Percentiles rank a stretch among this genome's conserved stretches.
Conservation (phyloP, 2,797 vertebrate genomes). For the Scomberomorus guttatus region DNA sequence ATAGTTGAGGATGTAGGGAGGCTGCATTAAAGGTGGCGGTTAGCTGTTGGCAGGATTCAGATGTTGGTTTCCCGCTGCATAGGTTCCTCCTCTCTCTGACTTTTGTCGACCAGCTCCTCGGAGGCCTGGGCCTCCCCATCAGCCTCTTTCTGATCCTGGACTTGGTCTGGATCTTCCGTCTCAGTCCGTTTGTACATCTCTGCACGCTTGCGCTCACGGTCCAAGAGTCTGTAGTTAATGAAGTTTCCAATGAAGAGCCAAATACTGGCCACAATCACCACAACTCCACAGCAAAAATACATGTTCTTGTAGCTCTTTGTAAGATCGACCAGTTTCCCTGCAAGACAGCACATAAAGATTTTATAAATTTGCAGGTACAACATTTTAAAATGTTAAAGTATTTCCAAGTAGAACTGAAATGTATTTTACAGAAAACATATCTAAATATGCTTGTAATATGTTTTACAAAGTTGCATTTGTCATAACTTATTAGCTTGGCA, state of each 20-base stretch:
- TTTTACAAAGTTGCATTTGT: not conserved
- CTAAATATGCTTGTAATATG: not conserved
- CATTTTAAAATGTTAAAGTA: not conserved
- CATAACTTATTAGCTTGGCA: no score
- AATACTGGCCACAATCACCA: slow-evolving; percentile 91
- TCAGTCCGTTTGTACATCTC: slow-evolving; percentile 82
- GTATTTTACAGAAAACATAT: not conserved
- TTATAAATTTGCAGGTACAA: not conserved
- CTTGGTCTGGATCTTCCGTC: slow-evolving; percentile 76
- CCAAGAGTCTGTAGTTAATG: slow-evolving; percentile 95
- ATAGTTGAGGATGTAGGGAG: slow-evolving; percentile 16
- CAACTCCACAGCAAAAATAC: slow-evolving; percentile 92
- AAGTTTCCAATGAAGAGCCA: slow-evolving; percentile 96
- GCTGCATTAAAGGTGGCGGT: slow-evolving; percentile 14
- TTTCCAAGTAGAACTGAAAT: not conserved
- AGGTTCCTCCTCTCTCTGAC: slow-evolving; percentile 70
- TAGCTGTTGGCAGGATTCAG: slow-evolving; percentile 75
- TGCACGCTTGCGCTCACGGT: slow-evolving; percentile 87
- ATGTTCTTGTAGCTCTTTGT: slow-evolving; percentile 94
- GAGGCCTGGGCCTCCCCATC: slow-evolving; percentile 75
- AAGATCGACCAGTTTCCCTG: slow-evolving; percentile 95
- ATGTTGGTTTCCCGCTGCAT: slow-evolving; percentile 96
- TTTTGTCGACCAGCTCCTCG: slow-evolving; percentile 73
- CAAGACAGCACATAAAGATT: slow-evolving; percentile 54
- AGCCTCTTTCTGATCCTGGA: slow-evolving; percentile 72